Base-by-base conservation (phyloP, 2,113 vertebrate species). In the Oncorhynchus kisutch region DNA sequence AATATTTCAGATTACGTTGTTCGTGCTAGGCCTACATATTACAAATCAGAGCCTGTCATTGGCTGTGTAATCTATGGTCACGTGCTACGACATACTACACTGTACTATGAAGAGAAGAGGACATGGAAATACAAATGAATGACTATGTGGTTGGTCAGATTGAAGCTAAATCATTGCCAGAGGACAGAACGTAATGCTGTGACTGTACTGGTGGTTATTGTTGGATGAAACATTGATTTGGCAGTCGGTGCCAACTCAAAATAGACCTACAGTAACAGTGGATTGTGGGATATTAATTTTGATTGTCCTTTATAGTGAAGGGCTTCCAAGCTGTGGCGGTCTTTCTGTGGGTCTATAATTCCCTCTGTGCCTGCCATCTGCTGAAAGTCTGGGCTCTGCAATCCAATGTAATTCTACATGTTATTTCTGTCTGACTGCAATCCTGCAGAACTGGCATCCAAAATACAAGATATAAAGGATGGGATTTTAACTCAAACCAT, bases 311-410 rank as follows among this genome's bases (percentile, higher is more conserved):
- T 85, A 78, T 64, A 74, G 51, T 72, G 84, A 84, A 85, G 78
- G 80, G 74, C 75, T 71, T 81, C 77, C 69, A 67, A 83, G 82
- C 87, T 84, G 77, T 66, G 82, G 76, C 78, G 24, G 77, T 84
- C 79, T 51, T 82, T 22, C n/a, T 62, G 83, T 81, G 71, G 74
- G 73, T 82, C 80, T 83, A 77, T 60, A 78, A 84, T 88, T 84
- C 85, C 87, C 86, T 85, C 81, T 84, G 84, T 81, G 89, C 80
- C 70, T 77, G 62, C 86, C 86, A 86, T 84, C 82, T 88, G 82
- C 81, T 72, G 76, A 62, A 69, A 70, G 70, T 73, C 80, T 67
- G 77, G 74, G 72, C 57, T 74, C 78, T 54, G 59, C 78, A 79
- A 77, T 81, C 81, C 77, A 89, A 86, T 76, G 75, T 25, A 34